Evolutionary conservation across 2,888 invertebrate species (phyloP).

Genomic region (Colostygia pectinataria): DNA sequence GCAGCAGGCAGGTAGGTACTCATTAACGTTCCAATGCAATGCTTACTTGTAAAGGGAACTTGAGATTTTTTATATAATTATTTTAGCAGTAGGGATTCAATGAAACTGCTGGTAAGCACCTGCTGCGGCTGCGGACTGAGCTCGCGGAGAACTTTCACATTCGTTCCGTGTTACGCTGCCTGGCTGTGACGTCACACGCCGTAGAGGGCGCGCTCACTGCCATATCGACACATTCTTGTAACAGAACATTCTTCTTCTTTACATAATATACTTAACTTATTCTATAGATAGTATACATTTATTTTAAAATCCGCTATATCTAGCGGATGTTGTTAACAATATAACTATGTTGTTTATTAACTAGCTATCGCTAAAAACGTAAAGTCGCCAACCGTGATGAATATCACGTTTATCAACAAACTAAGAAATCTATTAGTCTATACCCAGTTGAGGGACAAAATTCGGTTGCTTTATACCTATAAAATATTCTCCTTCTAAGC

Average conservation of each 20-base stretch:
- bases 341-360: no score
- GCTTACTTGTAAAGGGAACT: conserved; percentile 35
- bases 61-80: conserved; percentile 26
- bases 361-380: no score
- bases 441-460: no score
- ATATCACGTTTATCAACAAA: no score
- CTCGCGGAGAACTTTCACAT: conserved; percentile 78
- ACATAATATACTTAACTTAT: no score
- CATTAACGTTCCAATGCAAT: conserved; percentile 36
- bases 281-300: no score
- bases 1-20: conserved; percentile 35
- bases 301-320: no score
- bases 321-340: no score
- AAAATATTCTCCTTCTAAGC: no score
- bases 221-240: conserved; percentile 17
- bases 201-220: conserved; percentile 31
- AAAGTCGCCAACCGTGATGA: no score
- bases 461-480: no score
- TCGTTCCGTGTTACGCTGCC: conserved; percentile 70
- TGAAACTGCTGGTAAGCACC: conserved; percentile 66
- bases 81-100: conserved; percentile 27
- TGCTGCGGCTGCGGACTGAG: conserved; percentile 60
- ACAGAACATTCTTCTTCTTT: conserved; percentile 8
- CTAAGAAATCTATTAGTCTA: no score
- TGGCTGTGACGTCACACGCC: conserved; percentile 64